Conservation (phyloP, 2,113 vertebrate genomes). For the Colaptes auratus region DNA sequence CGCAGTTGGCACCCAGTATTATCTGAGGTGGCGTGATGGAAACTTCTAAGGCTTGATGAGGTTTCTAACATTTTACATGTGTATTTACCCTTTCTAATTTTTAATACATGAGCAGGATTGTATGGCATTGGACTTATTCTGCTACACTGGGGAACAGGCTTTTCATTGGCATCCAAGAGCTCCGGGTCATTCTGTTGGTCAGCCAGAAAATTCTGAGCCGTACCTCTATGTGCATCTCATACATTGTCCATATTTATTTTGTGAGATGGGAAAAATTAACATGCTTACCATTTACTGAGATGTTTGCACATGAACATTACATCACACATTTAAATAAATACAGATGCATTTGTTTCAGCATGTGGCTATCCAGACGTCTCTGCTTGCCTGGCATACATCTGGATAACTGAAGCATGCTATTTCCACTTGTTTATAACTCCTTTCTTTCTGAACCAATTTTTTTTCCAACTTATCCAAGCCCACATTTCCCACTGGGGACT, state of each 20-base stretch:
- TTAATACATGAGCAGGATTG: constrained; percentile 21
- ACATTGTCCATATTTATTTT: constrained; percentile 59
- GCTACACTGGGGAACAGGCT: neutral
- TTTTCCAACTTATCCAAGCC: constrained; percentile 64
- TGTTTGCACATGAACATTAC: constrained; percentile 72
- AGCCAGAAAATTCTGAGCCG: constrained; percentile 2
- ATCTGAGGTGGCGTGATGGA: constrained; percentile 67
- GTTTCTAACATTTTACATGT: constrained; percentile 64
- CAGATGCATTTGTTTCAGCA: constrained; percentile 66
- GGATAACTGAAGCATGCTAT: constrained; percentile 61
- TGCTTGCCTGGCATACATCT: constrained; percentile 68
- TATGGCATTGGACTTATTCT: neutral
- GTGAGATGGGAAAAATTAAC: constrained; percentile 67
- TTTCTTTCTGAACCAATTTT: constrained; percentile 70
- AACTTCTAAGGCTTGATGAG: constrained; percentile 53
- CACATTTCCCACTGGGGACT: constrained; percentile 63
- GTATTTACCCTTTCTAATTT: constrained; percentile 56
- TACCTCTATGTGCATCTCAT: constrained; percentile 23
- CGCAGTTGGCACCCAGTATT: constrained; percentile 53
- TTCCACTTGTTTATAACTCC: constrained; percentile 72
- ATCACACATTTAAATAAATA: constrained; percentile 71
- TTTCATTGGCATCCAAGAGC: constrained; percentile 22
- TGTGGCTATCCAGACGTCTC: constrained; percentile 55
- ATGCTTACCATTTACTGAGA: constrained; percentile 67
- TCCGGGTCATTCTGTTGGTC: constrained; percentile 17